Evolutionary conservation across 2,888 invertebrate species (phyloP), one percentile per base, ranked within the genome.

Genomic region (Phengaris alcon): DNA sequence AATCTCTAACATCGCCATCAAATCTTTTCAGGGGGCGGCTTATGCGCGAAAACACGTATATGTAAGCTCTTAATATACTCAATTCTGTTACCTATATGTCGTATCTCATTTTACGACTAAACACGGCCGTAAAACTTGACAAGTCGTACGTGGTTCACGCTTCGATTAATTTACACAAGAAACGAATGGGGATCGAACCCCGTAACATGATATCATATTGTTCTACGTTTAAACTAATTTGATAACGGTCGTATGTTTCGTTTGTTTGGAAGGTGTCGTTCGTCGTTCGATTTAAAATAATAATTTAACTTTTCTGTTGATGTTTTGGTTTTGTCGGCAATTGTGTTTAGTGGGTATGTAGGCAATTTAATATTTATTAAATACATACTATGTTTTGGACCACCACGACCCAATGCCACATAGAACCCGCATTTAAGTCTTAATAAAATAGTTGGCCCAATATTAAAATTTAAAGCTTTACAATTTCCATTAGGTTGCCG

Each of bases 1-100:
- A 93, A 93, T 93, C 92, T 91, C 91, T 90, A 90, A 92, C 91
- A 89, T 88, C 90, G 87, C 89, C 91, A 89, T 93, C 92, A 93
- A 92, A 92, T 93, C 93, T 93, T 92, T 92, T 91, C 91, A 88
- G 88, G 86, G 86, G 85, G 87, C 85, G 88, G 91, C 92, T 92
- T 91, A 90, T 87, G 86, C 86, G 85, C 86, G 86, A 87, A 88
- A 88, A 88, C 88, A 87, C 86, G 89, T 87, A 87, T 86, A 87
- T 86, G 86, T 88, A 87, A 86, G 87, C 85, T 87, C 84, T 88
- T 90, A 91, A 91, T 90, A 88, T 88, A 86, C 85, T 86, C 85
- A 84, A 87, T 86, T 87, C 86, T 82, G 83, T 82, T 84, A 81
- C 79, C 77, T 80, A 78, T 79, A 79, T 76, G 77, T 74, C 80